A percentile compares a stretch with the other conserved stretches of the same genome.
These are phyloP conservation scores for Neodontobutis hainanensis DNA, from an alignment of 2,113 vertebrate species.

Conservation along the genomic window DNA sequence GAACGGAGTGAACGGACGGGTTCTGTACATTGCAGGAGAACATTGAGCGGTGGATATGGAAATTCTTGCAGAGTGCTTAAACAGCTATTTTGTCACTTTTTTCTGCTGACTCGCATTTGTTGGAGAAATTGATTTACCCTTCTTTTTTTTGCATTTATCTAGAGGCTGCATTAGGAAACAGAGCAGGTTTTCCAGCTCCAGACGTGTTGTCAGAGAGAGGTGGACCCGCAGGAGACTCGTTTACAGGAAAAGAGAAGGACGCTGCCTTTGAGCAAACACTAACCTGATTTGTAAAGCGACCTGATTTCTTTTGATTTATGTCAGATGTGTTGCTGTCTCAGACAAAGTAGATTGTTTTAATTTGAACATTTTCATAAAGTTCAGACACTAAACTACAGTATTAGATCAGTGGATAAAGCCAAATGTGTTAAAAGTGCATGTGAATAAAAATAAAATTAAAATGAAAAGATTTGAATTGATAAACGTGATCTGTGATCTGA, in stretches of 20 bases:
- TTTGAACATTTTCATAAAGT: too few relatives aligned
- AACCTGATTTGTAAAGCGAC: too few relatives aligned
- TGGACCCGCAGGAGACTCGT: conserved; percentile 32
- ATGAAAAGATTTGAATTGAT: too few relatives aligned
- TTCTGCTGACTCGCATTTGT: conserved; percentile 74
- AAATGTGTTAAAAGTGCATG: too few relatives aligned
- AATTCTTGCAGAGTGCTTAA: conserved; percentile 62
- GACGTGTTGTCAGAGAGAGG: conserved; percentile 32
- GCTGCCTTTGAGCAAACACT: background rate
- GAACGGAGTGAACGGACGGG: background rate
- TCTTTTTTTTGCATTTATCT: conserved; percentile 31
- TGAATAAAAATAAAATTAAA: too few relatives aligned
- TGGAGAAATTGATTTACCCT: conserved; percentile 55
- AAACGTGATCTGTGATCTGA: too few relatives aligned
- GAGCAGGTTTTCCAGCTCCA: conserved; percentile 46
- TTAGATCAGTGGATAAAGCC: too few relatives aligned
- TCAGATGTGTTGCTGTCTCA: too few relatives aligned
- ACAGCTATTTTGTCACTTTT: conserved; percentile 51
- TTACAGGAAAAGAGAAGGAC: conserved; percentile 46
- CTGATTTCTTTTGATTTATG: too few relatives aligned
- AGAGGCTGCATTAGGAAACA: conserved; percentile 29
- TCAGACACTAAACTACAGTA: too few relatives aligned
- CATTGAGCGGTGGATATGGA: conserved; percentile 44
- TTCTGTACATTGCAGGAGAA: conserved; percentile 22
- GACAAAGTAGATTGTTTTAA: too few relatives aligned